Conservation (phyloP, 2,888 invertebrate genomes). For the Philhelius pedissequus region DNA sequence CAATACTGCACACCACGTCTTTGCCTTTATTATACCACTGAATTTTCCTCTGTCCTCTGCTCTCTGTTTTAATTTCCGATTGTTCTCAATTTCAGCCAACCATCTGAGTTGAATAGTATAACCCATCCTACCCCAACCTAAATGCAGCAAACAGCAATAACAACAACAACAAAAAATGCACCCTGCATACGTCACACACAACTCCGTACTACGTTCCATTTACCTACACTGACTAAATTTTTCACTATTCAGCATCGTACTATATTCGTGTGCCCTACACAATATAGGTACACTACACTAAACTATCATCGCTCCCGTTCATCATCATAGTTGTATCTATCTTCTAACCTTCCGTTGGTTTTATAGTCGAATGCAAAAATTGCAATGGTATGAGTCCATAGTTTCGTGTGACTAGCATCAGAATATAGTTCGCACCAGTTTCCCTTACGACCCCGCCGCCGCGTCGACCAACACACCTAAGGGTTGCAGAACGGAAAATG, state of each 20-base stretch:
- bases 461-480: background rate
- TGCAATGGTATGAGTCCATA: constrained; percentile 41
- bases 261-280: constrained; percentile 2
- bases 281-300: too few relatives aligned
- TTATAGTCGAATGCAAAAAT: background rate
- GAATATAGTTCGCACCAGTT: background rate
- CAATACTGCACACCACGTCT: constrained; percentile 11
- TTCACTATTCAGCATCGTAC: background rate
- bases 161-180: constrained; percentile 17
- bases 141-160: too few relatives aligned
- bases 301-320: constrained; percentile 12
- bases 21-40: constrained; percentile 2
- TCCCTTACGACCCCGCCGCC: background rate
- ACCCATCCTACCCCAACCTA: background rate
- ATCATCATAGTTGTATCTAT: constrained; percentile 14
- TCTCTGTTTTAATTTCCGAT: constrained; percentile 45
- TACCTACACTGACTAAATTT: constrained; percentile 31
- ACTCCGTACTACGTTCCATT: constrained; percentile 52
- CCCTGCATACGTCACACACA: constrained; percentile 51
- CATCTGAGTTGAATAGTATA: constrained; percentile 6
- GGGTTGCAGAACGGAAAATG: constrained; percentile 50
- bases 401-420: constrained; percentile 28
- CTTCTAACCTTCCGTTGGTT: constrained; percentile 18
- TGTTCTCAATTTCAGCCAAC: constrained; percentile 42
- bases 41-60: background rate